Evolutionary conservation across 2,113 vertebrate genomes (phyloP).

Genomic region (Myrmecobius fasciatus): DNA sequence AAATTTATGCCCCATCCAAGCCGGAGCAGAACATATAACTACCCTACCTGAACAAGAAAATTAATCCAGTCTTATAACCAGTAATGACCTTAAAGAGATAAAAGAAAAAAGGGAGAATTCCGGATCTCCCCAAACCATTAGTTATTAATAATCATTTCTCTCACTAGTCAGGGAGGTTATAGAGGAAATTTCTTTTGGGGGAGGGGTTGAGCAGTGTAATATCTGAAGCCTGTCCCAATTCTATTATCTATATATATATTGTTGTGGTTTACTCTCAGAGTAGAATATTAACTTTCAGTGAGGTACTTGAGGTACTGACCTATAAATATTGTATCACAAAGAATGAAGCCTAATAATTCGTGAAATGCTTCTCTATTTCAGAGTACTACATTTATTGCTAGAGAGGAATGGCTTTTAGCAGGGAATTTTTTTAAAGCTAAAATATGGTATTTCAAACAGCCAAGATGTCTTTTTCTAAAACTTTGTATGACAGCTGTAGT

Average conservation of each 20-base stretch:
- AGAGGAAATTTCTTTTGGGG: neutral
- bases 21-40: too few relatives aligned
- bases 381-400: neutral
- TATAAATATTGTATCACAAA: slow-evolving; percentile 21
- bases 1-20: too few relatives aligned
- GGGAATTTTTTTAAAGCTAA: neutral
- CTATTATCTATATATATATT: neutral
- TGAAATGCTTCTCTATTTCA: neutral
- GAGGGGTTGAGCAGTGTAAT: neutral
- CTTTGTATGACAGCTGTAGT: neutral
- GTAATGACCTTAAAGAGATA: too few relatives aligned
- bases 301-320: neutral
- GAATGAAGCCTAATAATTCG: neutral
- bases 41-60: too few relatives aligned
- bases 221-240: neutral
- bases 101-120: too few relatives aligned
- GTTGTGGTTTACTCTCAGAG: neutral
- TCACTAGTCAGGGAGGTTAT: neutral
- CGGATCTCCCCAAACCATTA: too few relatives aligned
- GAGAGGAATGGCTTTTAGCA: neutral
- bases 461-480: neutral
- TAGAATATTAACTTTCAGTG: neutral
- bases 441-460: neutral
- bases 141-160: too few relatives aligned
- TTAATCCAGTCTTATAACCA: too few relatives aligned